Base-by-base conservation (phyloP, 2,113 vertebrate genomes). In the Ivindomyrus marchei region DNA sequence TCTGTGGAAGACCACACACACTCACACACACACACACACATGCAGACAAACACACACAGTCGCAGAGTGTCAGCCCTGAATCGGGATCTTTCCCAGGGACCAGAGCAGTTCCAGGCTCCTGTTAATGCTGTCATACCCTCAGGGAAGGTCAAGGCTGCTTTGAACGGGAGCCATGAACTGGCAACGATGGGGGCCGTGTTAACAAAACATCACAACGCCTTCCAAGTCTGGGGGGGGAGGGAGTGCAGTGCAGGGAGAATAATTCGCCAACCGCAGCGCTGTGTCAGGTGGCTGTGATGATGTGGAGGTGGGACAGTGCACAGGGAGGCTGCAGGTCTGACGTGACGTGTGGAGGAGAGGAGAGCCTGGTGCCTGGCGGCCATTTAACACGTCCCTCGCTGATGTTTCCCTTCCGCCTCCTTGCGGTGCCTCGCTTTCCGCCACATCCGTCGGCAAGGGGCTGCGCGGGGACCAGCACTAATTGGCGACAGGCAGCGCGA, bases 321-420 rank as follows among this genome's bases (percentile, higher is more conserved):
- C 77, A 91, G 88, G 80, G 19, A 46, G 80, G 45, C 15, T 45
- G 45, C 21, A n/a, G 31, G 74, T 80, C 42, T 19, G 11, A 42
- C 4, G 3, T 17, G 74, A 39, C 88, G 45, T 56, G 83, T 47
- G 17, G 80, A 39, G 70, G 84, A 91, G 85, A 90, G 88, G 53
- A 21, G 47, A 74, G 24, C 31, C 88, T 50, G 88, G 70, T 91
- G 90, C 89, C 83, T 66, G 74, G 80, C 56, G 50, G 85, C 74
- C 84, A 36, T 58, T 49, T 90, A 74, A 85, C 87, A 90, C 56
- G 53, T 88, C 56, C 70, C 58, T 86, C 83, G 49, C 87, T 70
- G 83, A 24, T 84, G 84, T 49, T 74, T 86, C 46, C 87, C 74
- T 90, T 90, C 77, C 47, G n/a, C 46, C 62, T 21, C 58, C 58